Percentiles rank a stretch among this genome's conserved stretches.
Conservation (phyloP, 2,113 vertebrate species). For the Gobiocypris rarus region DNA sequence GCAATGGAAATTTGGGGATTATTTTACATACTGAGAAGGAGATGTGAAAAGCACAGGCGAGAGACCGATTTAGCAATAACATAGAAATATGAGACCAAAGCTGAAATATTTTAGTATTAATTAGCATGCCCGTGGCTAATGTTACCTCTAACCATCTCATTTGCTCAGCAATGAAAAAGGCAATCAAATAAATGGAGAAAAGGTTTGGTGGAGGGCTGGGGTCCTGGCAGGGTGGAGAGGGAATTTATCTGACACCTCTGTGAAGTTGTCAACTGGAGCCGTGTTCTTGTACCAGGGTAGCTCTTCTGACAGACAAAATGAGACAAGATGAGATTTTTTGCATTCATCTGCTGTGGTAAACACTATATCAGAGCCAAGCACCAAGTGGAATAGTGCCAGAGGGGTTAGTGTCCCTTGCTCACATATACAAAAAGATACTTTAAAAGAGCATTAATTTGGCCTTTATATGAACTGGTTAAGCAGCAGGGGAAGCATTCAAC, state of each 20-base stretch:
- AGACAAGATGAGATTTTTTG: constrained; percentile 53
- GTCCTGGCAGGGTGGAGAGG: constrained; percentile 48
- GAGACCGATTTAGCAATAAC: constrained; percentile 81
- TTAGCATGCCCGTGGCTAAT: constrained; percentile 69
- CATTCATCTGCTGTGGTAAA: constrained; percentile 56
- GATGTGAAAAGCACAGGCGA: constrained; percentile 74
- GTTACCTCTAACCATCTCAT: constrained; percentile 64
- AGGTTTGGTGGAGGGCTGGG: constrained; percentile 55
- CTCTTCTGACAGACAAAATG: constrained; percentile 56
- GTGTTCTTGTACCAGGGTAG: constrained; percentile 48
- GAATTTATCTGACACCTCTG: constrained; percentile 61
- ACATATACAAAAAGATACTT: constrained; percentile 4
- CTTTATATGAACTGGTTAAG: constrained; percentile 42
- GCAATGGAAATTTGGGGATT: constrained; percentile 78
- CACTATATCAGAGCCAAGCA: constrained; percentile 31
- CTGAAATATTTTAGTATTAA: constrained; percentile 83
- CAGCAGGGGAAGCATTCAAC: constrained; percentile 55
- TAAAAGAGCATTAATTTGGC: constrained; percentile 21
- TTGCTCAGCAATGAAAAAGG: constrained; percentile 61
- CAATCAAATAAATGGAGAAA: constrained; percentile 69
- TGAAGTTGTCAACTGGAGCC: constrained; percentile 62
- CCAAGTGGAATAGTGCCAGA: not conserved
- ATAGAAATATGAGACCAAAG: constrained; percentile 78
- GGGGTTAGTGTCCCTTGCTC: not conserved
- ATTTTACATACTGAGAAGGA: constrained; percentile 78